A percentile compares a stretch with the other conserved stretches of the same genome.
Evolutionary conservation across 2,888 invertebrate species (phyloP).

Genomic region (Drosophila melanosoma): DNA sequence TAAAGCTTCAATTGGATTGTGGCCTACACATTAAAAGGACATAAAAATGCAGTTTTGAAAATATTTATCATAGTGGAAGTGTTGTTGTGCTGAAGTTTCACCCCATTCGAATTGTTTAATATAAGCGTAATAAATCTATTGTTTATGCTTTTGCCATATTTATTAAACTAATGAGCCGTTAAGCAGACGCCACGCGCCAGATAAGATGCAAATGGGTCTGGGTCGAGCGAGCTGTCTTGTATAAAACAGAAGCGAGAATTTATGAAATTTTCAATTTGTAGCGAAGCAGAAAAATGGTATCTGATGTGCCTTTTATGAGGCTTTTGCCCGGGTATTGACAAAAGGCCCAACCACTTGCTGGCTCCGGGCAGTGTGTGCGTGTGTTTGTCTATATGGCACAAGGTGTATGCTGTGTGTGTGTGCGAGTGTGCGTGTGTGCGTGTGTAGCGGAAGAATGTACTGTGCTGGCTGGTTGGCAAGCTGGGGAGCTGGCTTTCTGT

Average conservation of each 20-base stretch:
- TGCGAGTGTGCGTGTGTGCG: slow-evolving; percentile 12
- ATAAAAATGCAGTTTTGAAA: neutral
- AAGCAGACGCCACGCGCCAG: slow-evolving; percentile 33
- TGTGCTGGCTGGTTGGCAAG: neutral
- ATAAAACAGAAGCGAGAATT: slow-evolving; percentile 41
- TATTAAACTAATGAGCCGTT: slow-evolving; percentile 63
- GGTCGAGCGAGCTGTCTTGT: neutral
- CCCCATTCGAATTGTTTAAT: neutral
- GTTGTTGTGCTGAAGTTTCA: neutral
- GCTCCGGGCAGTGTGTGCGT: slow-evolving; percentile 37
- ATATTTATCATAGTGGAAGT: neutral
- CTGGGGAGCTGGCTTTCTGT: neutral
- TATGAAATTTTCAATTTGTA: slow-evolving; percentile 66
- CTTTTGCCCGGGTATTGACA: slow-evolving; percentile 48
- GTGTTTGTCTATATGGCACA: slow-evolving; percentile 17
- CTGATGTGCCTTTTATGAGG: slow-evolving; percentile 55
- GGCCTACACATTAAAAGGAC: neutral
- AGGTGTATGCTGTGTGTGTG: slow-evolving; percentile 36
- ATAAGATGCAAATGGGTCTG: slow-evolving; percentile 12
- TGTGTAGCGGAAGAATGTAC: slow-evolving; percentile 3
- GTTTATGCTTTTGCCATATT: slow-evolving; percentile 35
- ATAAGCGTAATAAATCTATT: slow-evolving; percentile 33
- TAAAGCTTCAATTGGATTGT: neutral
- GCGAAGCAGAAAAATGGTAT: slow-evolving; percentile 63
- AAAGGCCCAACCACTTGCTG: slow-evolving; percentile 53